These are phyloP conservation scores for Sebastes itinus DNA, from an alignment of 2,797 vertebrate genomes.

Conservation along the genomic window DNA sequence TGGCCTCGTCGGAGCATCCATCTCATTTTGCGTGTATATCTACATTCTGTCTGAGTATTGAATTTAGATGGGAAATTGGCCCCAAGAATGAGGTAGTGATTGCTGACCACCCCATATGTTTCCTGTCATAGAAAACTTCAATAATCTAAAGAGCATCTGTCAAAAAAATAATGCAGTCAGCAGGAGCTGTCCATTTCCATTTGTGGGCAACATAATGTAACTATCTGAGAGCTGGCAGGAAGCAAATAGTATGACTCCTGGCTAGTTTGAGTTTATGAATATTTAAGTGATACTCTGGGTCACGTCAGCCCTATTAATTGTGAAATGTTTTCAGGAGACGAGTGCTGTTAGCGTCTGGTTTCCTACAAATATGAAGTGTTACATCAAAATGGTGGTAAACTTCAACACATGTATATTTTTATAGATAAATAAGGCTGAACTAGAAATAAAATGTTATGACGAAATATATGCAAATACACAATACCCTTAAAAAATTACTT, in stretches of 20 bases:
- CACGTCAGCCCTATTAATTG: conserved; percentile 32
- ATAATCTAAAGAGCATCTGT: conserved; percentile 73
- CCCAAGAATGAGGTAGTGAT: conserved; percentile 49
- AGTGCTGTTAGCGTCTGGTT: not conserved
- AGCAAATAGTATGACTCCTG: conserved; percentile 31
- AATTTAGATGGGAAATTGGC: conserved; percentile 55
- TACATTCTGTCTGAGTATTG: conserved; percentile 46
- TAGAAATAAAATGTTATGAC: not conserved
- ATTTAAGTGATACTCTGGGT: conserved; percentile 32
- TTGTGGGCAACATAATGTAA: conserved; percentile 54
- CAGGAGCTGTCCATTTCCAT: conserved; percentile 67
- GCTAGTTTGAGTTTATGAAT: conserved; percentile 57
- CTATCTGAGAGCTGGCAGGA: conserved; percentile 36
- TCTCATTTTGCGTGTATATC: conserved; percentile 42
- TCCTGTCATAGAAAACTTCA: conserved; percentile 63
- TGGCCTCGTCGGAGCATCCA: not conserved
- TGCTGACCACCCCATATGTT: conserved; percentile 61
- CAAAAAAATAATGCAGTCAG: conserved; percentile 64
- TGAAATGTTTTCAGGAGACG: conserved; percentile 12
- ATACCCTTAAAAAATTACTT: not conserved
- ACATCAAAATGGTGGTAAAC: not conserved
- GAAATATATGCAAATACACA: not conserved
- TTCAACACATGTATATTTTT: not conserved
- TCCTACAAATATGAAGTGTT: not conserved
- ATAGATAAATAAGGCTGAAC: too few species aligned